Percentiles rank a stretch among this genome's conserved stretches.
These are phyloP conservation scores for Linnaemya vulpina DNA, from an alignment of 2,888 invertebrate species.

Conservation along the genomic window DNA sequence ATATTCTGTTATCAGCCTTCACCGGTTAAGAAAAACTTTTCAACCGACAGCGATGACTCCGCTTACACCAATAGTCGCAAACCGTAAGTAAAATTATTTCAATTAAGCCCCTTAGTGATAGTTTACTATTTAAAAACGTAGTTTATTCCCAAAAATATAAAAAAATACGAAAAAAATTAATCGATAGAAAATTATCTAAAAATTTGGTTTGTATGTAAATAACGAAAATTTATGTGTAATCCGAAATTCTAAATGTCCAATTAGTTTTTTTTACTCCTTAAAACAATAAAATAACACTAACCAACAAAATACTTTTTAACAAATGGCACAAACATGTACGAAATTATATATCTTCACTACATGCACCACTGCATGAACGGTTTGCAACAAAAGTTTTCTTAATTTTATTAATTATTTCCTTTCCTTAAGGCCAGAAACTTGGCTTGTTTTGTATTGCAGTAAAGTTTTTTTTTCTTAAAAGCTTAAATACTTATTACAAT, in stretches of 20 bases:
- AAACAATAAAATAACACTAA: slow-evolving; percentile 34
- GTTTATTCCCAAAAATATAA: slow-evolving; percentile 19
- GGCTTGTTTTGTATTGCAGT: slow-evolving; percentile 16
- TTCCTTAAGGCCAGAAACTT: slow-evolving; percentile 14
- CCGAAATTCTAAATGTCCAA: slow-evolving; percentile 51
- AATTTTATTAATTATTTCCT: not conserved
- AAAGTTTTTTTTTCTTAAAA: slow-evolving; percentile 20
- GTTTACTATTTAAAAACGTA: slow-evolving; percentile 27
- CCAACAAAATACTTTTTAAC: slow-evolving; percentile 29
- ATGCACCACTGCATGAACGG: slow-evolving; percentile 69
- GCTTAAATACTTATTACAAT: slow-evolving; percentile 18
- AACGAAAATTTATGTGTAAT: slow-evolving; percentile 36
- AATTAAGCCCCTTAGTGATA: not conserved
- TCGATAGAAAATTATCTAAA: not conserved
- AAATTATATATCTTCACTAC: slow-evolving; percentile 66
- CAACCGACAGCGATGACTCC: slow-evolving; percentile 88
- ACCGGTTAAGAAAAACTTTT: slow-evolving; percentile 91
- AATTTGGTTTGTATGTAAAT: slow-evolving; percentile 66
- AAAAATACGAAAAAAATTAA: not conserved
- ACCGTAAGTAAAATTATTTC: slow-evolving; percentile 80
- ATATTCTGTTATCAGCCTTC: slow-evolving; percentile 95
- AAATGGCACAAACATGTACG: slow-evolving; percentile 66
- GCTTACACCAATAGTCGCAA: slow-evolving; percentile 83
- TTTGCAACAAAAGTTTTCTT: slow-evolving; percentile 47
- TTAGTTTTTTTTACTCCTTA: slow-evolving; percentile 33